Evolutionary conservation across 2,113 vertebrate genomes (phyloP).

Genomic region (Leuciscus idus): DNA sequence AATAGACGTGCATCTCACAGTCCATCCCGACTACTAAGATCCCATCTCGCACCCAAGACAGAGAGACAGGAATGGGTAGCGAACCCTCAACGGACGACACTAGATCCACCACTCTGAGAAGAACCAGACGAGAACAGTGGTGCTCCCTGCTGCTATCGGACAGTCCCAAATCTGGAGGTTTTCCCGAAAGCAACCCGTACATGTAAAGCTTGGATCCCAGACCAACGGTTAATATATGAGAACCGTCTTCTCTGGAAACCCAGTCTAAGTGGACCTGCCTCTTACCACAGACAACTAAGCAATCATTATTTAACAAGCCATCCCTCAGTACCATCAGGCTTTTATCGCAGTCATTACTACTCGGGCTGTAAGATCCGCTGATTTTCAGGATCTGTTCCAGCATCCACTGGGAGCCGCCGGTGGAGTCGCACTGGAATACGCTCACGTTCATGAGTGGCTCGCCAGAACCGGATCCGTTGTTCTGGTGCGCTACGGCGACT

Average conservation of each 20-base stretch:
- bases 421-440: slow-evolving; percentile 97
- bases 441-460: slow-evolving; percentile 83
- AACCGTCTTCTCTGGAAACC: slow-evolving; percentile 97
- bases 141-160: slow-evolving; percentile 78
- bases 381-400: slow-evolving; percentile 91
- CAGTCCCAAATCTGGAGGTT: slow-evolving; percentile 84
- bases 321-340: slow-evolving; percentile 57
- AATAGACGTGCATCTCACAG: slow-evolving; percentile 99
- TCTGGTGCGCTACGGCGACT: slow-evolving; percentile 90
- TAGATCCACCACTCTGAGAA: slow-evolving; percentile 87
- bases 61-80: slow-evolving; percentile 88
- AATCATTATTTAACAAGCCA: slow-evolving; percentile 59
- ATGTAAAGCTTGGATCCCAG: slow-evolving; percentile 94
- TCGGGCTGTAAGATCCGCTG: slow-evolving; percentile 71
- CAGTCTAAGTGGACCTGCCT: slow-evolving; percentile 92
- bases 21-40: slow-evolving; percentile 98
- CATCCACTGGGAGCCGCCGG: slow-evolving; percentile 93
- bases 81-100: slow-evolving; percentile 94
- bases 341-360: slow-evolving; percentile 69
- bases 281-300: slow-evolving; percentile 67
- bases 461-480: slow-evolving; percentile 61
- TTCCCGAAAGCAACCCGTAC: slow-evolving; percentile 89
- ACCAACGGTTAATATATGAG: slow-evolving; percentile 93
- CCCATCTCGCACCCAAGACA: slow-evolving; percentile 97
- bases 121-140: slow-evolving; percentile 81